phyloP scores from a whole-genome alignment of 2,113 vertebrate species.

The Scomber colias region DNA sequence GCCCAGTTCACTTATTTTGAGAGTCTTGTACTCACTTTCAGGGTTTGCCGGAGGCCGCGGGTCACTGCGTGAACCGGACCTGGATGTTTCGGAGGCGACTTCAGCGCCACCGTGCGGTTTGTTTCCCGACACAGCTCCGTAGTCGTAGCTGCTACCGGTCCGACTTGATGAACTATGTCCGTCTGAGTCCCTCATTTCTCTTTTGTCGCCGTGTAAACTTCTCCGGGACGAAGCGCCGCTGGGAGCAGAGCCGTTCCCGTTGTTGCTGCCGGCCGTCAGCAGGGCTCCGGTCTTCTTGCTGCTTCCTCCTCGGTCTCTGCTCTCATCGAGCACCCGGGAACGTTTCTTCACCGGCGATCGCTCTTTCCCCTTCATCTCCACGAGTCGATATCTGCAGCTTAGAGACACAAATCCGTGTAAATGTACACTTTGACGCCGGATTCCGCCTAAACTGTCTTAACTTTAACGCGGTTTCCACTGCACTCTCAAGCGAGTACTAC shows the following conservation, averaged over 20 bases:
- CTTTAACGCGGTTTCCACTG: constrained; percentile 30
- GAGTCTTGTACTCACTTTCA: constrained; percentile 94
- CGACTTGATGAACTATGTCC: constrained; percentile 83
- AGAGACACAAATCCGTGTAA: not conserved
- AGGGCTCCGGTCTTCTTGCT: constrained; percentile 88
- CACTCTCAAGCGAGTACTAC: constrained; percentile 35
- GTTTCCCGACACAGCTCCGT: constrained; percentile 55
- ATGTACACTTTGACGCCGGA: not conserved
- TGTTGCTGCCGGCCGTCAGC: constrained; percentile 72
- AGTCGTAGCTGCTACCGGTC: constrained; percentile 83
- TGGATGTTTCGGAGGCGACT: constrained; percentile 64
- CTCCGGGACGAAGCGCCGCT: constrained; percentile 82
- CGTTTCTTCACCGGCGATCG: constrained; percentile 95
- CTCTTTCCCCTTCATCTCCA: constrained; percentile 94
- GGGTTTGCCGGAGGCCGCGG: constrained; percentile 67
- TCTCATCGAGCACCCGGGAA: constrained; percentile 88
- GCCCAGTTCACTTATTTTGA: constrained; percentile 96
- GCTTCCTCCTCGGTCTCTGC: constrained; percentile 87
- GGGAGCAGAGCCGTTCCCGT: constrained; percentile 81
- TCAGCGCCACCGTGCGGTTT: constrained; percentile 71
- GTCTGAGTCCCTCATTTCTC: constrained; percentile 87
- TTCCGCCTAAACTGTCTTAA: constrained; percentile 2
- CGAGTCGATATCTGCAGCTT: not conserved
- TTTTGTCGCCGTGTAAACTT: constrained; percentile 87
- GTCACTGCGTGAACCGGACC: constrained; percentile 81